phyloP scores from a whole-genome alignment of 2,113 vertebrate species.

The Clarias batrachus region DNA sequence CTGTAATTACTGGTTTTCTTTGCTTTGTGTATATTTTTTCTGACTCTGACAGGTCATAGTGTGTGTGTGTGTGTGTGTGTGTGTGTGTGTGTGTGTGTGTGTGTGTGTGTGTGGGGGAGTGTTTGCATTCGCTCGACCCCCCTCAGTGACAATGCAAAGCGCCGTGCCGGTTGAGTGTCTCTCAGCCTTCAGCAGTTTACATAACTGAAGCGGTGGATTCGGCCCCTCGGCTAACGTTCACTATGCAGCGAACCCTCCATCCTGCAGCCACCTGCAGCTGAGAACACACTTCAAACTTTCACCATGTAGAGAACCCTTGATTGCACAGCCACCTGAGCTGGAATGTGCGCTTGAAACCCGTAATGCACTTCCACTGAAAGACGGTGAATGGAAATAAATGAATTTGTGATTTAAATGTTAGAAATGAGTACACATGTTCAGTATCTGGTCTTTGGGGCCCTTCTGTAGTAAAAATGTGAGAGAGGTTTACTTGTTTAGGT shows the following conservation, averaged over 20 bases:
- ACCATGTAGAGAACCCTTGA: not conserved
- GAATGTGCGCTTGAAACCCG: not conserved
- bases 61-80: not conserved
- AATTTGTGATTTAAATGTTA: not conserved
- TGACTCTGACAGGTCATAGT: not conserved
- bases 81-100: slow-evolving; percentile 17
- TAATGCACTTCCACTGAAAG: not conserved
- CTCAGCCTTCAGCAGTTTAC: slow-evolving; percentile 40
- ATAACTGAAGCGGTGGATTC: slow-evolving; percentile 43
- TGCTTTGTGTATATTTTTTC: not conserved
- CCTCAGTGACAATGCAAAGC: slow-evolving; percentile 47
- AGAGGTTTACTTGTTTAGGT: not conserved
- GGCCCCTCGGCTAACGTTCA: slow-evolving; percentile 42
- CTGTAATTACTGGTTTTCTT: not conserved
- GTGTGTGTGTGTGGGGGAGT: not conserved
- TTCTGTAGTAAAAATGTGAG: not conserved
- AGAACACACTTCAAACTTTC: not conserved
- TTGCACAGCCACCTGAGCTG: not conserved
- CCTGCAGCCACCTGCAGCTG: slow-evolving; percentile 4
- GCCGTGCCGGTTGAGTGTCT: slow-evolving; percentile 42
- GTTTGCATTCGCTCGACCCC: slow-evolving; percentile 31
- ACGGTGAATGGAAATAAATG: not conserved
- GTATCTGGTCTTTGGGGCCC: not conserved
- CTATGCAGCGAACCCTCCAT: slow-evolving; percentile 3
- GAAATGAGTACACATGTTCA: not conserved